Evolutionary conservation across 2,113 vertebrate genomes (phyloP).

Genomic region (Rhea americana): DNA sequence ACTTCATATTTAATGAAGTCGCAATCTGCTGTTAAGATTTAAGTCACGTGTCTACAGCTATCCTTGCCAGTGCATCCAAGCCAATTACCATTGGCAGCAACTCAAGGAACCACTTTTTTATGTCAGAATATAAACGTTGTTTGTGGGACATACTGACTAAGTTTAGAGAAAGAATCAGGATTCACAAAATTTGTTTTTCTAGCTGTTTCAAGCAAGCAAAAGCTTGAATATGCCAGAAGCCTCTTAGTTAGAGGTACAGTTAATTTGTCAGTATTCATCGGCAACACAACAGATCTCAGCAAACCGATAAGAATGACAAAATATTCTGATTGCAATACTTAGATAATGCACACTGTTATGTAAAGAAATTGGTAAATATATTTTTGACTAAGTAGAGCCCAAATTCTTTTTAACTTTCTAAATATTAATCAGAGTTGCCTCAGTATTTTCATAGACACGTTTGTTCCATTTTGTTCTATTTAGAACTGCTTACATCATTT

Average conservation of each 20-base stretch:
- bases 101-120: not conserved
- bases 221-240: not conserved
- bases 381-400: not conserved
- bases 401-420: not conserved
- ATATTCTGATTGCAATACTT: not conserved
- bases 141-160: not conserved
- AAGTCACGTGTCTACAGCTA: accelerated
- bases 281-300: not conserved
- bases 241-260: not conserved
- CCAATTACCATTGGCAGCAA: not conserved
- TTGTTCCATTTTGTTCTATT: not conserved
- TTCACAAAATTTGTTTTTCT: not conserved
- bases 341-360: not conserved
- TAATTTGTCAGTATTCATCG: not conserved
- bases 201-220: not conserved
- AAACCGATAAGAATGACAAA: not conserved
- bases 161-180: not conserved
- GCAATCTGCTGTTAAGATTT: not conserved
- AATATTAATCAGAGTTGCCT: not conserved
- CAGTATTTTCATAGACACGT: not conserved
- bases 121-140: not conserved
- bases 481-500: not conserved
- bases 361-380: not conserved
- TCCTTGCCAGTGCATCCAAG: not conserved
- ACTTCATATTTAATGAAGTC: not conserved